These are phyloP conservation scores for Pontoporia blainvillei DNA, from an alignment of 2,113 vertebrate species.

Conservation along the genomic window DNA sequence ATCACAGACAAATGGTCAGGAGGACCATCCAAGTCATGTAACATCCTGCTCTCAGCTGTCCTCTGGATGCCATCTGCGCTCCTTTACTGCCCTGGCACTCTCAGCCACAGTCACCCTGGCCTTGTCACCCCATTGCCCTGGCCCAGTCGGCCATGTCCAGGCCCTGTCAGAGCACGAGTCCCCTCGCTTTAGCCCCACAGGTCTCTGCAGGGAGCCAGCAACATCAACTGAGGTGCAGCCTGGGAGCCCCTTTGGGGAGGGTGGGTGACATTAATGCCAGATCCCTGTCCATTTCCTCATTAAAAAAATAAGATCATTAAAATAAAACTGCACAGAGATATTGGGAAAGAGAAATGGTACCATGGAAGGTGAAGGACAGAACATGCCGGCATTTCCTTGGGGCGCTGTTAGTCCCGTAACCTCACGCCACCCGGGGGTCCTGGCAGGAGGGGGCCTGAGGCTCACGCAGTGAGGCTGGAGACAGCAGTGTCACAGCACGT, in stretches of 20 bases:
- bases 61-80: fast-evolving
- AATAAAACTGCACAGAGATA: too few species aligned
- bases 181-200: fast-evolving
- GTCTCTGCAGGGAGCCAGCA: not conserved
- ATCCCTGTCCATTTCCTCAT: too few species aligned
- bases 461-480: too few species aligned
- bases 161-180: not conserved
- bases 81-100: fast-evolving
- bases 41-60: not conserved
- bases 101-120: not conserved
- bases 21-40: fast-evolving
- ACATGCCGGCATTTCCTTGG: fast-evolving
- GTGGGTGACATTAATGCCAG: fast-evolving
- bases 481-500: not conserved
- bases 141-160: fast-evolving
- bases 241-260: fast-evolving
- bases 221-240: not conserved
- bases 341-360: fast-evolving
- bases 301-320: not conserved
- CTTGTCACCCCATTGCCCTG: fast-evolving
- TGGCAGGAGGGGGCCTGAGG: not conserved
- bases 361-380: not conserved
- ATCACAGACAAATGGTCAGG: not conserved
- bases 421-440: fast-evolving
- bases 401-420: not conserved